Percentiles rank a stretch among this genome's conserved stretches.
These are phyloP conservation scores for Carollia perspicillata DNA, from an alignment of 2,113 vertebrate species.

Conservation along the genomic window DNA sequence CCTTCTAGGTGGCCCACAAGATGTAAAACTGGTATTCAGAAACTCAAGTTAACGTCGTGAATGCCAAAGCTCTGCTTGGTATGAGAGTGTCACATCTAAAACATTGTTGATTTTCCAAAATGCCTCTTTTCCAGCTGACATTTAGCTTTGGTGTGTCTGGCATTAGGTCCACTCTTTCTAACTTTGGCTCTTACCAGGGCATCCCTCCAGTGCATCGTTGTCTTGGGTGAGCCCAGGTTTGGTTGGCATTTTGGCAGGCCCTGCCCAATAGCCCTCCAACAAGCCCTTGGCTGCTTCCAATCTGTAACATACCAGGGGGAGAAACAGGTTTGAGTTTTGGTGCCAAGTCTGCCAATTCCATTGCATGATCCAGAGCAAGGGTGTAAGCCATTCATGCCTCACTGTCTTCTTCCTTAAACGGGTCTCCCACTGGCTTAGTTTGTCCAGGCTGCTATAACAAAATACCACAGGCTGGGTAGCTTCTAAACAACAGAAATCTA, in stretches of 20 bases:
- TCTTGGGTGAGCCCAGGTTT: neutral
- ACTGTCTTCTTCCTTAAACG: neutral
- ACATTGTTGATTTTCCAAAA: neutral
- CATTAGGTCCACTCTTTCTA: neutral
- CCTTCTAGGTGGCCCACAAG: neutral
- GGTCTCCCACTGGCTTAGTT: neutral
- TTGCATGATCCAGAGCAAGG: neutral
- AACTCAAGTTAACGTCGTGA: neutral
- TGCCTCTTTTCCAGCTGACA: neutral
- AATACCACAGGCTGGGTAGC: neutral
- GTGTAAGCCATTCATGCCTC: accelerated
- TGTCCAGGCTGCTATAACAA: neutral
- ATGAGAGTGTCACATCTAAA: neutral
- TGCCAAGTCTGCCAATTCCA: neutral
- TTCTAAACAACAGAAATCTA: neutral
- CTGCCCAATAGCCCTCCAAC: neutral
- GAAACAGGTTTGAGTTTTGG: neutral
- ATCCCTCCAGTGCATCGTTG: neutral
- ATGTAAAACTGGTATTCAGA: neutral
- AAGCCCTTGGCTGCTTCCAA: neutral
- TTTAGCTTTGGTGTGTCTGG: neutral
- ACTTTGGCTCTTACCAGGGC: neutral
- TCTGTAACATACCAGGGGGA: neutral
- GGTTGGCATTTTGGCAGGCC: neutral
- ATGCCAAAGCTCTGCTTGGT: neutral